Evolutionary conservation across 2,888 invertebrate genomes (phyloP).

Genomic region (Hemithea aestivaria): DNA sequence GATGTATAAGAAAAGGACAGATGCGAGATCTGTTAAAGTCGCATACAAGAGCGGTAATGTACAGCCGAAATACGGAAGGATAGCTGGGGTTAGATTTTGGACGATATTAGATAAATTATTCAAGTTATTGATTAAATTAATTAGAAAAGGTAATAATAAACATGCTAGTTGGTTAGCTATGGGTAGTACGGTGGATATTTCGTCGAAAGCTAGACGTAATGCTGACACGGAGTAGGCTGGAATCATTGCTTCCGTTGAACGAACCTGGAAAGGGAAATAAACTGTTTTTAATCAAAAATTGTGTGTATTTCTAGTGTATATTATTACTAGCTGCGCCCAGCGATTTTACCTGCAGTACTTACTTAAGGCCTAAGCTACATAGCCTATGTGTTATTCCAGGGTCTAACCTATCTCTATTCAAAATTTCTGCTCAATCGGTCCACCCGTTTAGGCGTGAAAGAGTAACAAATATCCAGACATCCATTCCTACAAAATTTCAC

Average conservation of each 20-base stretch:
- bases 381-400: no score
- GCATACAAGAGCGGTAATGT: conserved; percentile 64
- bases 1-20: conserved; percentile 65
- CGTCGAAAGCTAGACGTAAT: conserved; percentile 62
- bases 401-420: no score
- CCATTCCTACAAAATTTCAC: no score
- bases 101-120: conserved; percentile 70
- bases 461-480: no score
- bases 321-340: no score
- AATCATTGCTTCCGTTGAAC: conserved; percentile 59
- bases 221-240: conserved; percentile 68
- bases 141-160: conserved; percentile 61
- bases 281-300: no score
- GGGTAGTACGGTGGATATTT: conserved; percentile 60
- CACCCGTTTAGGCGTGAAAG: no score
- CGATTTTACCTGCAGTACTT: no score
- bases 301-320: no score
- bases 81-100: conserved; percentile 65
- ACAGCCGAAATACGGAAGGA: conserved; percentile 68
- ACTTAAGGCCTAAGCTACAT: no score
- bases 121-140: conserved; percentile 66
- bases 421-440: no score
- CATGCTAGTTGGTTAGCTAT: conserved; percentile 64
- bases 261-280: conserved; percentile 37
- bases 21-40: conserved; percentile 65